A percentile compares a stretch with the other conserved stretches of the same genome.
These are phyloP conservation scores for Phalloptychus januarius DNA, from an alignment of 2,797 vertebrate genomes.

Conservation along the genomic window DNA sequence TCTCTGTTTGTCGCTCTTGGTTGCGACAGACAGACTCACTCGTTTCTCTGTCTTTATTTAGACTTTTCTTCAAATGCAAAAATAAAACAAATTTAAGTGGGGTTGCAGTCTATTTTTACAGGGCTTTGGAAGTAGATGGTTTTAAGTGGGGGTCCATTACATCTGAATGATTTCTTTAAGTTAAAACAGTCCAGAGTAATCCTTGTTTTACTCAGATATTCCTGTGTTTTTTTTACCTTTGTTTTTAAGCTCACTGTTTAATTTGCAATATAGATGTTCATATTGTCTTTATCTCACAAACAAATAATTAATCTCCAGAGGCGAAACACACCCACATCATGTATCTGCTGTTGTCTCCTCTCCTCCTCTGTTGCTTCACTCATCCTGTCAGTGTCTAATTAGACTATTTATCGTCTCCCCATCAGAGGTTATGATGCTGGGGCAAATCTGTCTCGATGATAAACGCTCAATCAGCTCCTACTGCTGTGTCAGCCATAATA, in stretches of 20 bases:
- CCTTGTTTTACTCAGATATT: neutral
- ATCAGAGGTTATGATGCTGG: slow-evolving; percentile 21
- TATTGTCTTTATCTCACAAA: slow-evolving; percentile 15
- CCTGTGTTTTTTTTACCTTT: neutral
- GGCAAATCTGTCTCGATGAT: slow-evolving; percentile 47
- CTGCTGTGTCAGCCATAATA: slow-evolving; percentile 26
- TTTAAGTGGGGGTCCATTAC: neutral
- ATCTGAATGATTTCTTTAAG: neutral
- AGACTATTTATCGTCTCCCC: slow-evolving; percentile 5
- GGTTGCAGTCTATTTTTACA: neutral
- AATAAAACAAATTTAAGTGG: neutral
- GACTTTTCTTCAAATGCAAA: neutral
- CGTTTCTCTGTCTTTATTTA: neutral
- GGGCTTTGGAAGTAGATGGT: neutral
- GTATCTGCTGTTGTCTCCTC: slow-evolving; percentile 23
- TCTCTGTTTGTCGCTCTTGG: too few species aligned
- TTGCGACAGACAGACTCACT: neutral
- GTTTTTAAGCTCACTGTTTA: slow-evolving; percentile 24
- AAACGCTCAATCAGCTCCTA: slow-evolving; percentile 52
- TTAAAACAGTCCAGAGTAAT: neutral
- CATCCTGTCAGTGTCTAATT: slow-evolving; percentile 39
- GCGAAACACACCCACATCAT: slow-evolving; percentile 5
- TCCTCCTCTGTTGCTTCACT: slow-evolving; percentile 16
- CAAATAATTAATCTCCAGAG: slow-evolving; percentile 32
- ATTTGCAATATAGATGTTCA: slow-evolving; percentile 2